A percentile compares a stretch with the other conserved stretches of the same genome.
phyloP scores from a whole-genome alignment of 2,797 vertebrate species.

The Argya squamiceps region DNA sequence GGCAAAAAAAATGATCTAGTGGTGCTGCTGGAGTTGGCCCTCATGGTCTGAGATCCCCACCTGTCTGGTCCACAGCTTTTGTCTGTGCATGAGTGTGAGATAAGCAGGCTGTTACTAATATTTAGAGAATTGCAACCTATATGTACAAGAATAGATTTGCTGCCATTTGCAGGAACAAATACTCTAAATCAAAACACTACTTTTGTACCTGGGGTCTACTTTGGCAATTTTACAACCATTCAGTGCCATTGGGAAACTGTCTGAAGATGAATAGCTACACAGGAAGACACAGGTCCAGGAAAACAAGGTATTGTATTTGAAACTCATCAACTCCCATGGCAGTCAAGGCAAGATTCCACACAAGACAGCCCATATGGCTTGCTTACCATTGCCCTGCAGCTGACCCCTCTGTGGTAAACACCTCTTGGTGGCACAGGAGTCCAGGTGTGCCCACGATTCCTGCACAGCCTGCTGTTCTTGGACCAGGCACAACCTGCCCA shows the following conservation, averaged over 20 bases:
- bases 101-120: not conserved
- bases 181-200: not conserved
- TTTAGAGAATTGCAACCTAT: not conserved
- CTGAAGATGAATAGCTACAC: not conserved
- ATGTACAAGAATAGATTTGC: not conserved
- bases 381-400: not conserved
- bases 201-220: not conserved
- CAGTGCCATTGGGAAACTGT: not conserved
- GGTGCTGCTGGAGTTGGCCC: not conserved
- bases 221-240: not conserved
- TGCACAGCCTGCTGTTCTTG: not conserved
- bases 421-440: rapidly evolving
- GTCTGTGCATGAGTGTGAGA: not conserved
- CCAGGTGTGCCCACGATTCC: not conserved
- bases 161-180: not conserved
- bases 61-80: not conserved
- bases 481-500: not conserved
- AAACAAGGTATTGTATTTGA: not conserved
- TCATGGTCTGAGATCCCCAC: rapidly evolving
- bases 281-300: not conserved
- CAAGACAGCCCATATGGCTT: not conserved
- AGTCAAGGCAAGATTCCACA: not conserved
- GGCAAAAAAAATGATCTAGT: not conserved
- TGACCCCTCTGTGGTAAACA: not conserved
- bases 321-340: not conserved